Evolutionary conservation across 2,888 invertebrate genomes (phyloP), one percentile per base, ranked within the genome.

Genomic region (Amblyjoppa fuscipennis): DNA sequence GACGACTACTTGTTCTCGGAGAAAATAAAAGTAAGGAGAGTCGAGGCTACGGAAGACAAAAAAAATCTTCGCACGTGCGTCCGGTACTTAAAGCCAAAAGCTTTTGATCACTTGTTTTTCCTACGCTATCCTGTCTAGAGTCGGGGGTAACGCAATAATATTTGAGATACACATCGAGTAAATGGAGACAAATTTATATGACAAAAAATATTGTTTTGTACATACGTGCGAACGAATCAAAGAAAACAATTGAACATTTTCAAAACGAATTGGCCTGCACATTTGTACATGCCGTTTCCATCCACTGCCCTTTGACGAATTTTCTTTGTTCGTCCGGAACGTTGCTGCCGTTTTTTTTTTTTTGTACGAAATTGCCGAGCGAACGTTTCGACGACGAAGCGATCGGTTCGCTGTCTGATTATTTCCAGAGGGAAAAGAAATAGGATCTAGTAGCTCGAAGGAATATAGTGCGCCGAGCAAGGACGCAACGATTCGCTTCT

Each of bases 41-140:
- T 41, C 64, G 64, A 1, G 25, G 49, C 16, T 51, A 69, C 45
- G 25, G 69, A 34, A 34, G 49, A 51, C 56, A 66, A 76, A 75
- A 71, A 71, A 80, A 75, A 84, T 80, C 56, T 76, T 84, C 75
- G 83, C 79, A 80, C 75, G 83, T 71, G 70, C 64, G 61, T 84
- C 71, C 83, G 80, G 66, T 80, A 53, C 45, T 61, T 61, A 45
- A 34, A 34, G 45, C 69, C 45, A 41, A 31, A 34, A 61, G 31
- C 74, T 34, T 66, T 38, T 49, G 34, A 61, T 64, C 68, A n/a
- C 64, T 74, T 70, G 69, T 69, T 83, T 75, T 74, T 70, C 64
- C 41, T 69, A 28, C 25, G 28, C 16, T 51, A 68, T 68, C 38
- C 53, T 7, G 68, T 77, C 5, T 68, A 7, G 11, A 59, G 41